Evolutionary conservation across 2,797 vertebrate genomes (phyloP).

Genomic region (Lophotriccus pileatus): DNA sequence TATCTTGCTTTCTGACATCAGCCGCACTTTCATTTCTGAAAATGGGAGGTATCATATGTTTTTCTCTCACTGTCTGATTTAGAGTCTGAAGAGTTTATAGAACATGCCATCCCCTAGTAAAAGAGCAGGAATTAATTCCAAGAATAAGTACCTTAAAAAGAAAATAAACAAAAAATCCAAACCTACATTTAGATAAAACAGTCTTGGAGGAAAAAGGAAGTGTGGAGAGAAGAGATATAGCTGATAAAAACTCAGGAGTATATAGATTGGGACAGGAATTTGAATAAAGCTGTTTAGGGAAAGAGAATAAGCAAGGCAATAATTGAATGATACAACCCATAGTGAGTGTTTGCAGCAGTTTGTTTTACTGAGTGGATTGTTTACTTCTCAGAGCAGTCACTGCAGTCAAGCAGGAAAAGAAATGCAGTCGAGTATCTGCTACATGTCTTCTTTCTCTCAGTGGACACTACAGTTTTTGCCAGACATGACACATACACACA

Average conservation of each 20-base stretch:
- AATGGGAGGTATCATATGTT: not conserved
- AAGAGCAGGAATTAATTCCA: not conserved
- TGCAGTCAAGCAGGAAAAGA: constrained; percentile 3
- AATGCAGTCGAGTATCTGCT: not conserved
- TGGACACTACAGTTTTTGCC: not conserved
- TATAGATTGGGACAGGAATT: not conserved
- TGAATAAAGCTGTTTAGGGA: not conserved
- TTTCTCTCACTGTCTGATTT: not conserved
- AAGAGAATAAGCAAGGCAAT: not conserved
- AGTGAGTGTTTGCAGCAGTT: not conserved
- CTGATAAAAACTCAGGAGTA: not conserved
- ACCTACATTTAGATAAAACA: not conserved
- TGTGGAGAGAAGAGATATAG: not conserved
- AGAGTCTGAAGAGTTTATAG: not conserved
- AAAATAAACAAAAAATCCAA: not conserved
- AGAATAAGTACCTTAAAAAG: not conserved
- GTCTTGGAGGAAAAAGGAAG: not conserved
- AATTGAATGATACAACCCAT: not conserved
- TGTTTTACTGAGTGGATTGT: not conserved
- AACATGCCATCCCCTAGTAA: not conserved
- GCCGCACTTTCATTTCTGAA: not conserved
- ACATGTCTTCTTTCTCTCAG: not conserved
- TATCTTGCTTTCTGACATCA: not conserved
- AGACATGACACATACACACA: not conserved
- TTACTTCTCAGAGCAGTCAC: not conserved